These are phyloP conservation scores for Acanthochromis polyacanthus DNA, from an alignment of 2,113 vertebrate genomes.

Conservation along the genomic window DNA sequence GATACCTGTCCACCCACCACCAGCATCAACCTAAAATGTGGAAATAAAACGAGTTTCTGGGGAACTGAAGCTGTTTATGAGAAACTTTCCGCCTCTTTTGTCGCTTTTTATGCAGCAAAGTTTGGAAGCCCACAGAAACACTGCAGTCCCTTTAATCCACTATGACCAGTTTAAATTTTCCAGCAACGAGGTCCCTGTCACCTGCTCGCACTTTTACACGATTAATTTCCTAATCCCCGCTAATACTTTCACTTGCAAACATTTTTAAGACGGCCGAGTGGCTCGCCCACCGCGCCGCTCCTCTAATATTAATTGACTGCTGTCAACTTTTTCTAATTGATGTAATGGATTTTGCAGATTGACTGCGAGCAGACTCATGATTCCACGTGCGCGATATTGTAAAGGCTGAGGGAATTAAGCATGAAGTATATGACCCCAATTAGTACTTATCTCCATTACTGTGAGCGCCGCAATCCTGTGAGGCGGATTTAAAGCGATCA, in stretches of 20 bases:
- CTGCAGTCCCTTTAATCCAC: conserved; percentile 45
- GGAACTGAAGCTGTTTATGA: no score
- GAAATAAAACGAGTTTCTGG: no score
- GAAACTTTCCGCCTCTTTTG: no score
- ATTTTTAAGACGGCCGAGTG: conserved; percentile 49
- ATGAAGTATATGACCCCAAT: conserved; percentile 74
- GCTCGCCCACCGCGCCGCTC: conserved; percentile 18
- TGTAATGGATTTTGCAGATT: conserved; percentile 67
- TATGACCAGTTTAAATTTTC: conserved; percentile 35
- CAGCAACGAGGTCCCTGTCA: conserved; percentile 35
- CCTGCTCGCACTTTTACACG: conserved; percentile 64
- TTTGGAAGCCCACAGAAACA: neutral
- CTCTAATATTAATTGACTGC: conserved; percentile 68
- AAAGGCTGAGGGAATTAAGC: conserved; percentile 69
- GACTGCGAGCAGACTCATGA: conserved; percentile 57
- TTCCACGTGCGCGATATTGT: conserved; percentile 63
- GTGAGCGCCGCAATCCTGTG: conserved; percentile 53
- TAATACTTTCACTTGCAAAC: conserved; percentile 66
- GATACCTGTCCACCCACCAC: no score
- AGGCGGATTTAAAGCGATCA: conserved; percentile 72
- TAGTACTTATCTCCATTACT: conserved; percentile 70
- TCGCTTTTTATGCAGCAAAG: no score
- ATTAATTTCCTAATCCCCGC: conserved; percentile 70
- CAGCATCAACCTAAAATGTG: no score
- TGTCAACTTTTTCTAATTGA: conserved; percentile 67